These are phyloP conservation scores for Xanthorhoe designata DNA, from an alignment of 2,888 invertebrate species.

Conservation along the genomic window DNA sequence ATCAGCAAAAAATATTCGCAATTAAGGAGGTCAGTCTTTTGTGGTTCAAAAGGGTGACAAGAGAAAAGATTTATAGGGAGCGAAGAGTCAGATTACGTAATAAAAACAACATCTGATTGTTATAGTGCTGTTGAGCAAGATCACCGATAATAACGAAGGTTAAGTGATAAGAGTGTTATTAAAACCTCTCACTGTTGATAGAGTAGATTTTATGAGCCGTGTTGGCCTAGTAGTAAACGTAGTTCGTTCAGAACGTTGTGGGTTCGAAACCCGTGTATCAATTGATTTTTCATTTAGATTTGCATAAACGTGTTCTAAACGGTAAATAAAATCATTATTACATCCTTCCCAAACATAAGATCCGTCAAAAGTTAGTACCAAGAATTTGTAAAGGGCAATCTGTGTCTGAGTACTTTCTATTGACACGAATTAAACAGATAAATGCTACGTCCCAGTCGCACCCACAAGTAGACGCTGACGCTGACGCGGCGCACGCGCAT, in stretches of 20 bases:
- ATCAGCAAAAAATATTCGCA: conserved; percentile 65
- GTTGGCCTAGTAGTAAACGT: no score
- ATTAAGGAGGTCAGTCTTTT: conserved; percentile 46
- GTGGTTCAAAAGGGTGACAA: conserved; percentile 47
- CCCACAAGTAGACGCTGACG: conserved; percentile 38
- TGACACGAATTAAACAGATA: conserved; percentile 24
- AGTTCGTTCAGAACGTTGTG: no score
- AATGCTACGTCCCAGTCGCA: conserved; percentile 34
- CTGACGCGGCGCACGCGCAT: conserved; percentile 46
- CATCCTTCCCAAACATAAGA: no score
- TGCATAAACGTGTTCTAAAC: no score
- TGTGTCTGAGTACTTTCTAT: conserved; percentile 22
- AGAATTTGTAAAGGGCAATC: no score
- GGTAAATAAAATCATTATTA: no score
- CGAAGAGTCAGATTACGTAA: conserved; percentile 33
- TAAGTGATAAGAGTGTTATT: conserved; percentile 33
- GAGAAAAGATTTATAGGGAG: conserved; percentile 16
- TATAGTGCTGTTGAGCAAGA: conserved; percentile 27
- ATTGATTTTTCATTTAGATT: no score
- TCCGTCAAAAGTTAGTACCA: no score
- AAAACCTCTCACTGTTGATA: conserved; percentile 23
- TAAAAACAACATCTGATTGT: conserved; percentile 25
- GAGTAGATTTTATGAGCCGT: background rate
- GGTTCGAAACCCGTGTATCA: no score
- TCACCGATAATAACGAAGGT: conserved; percentile 38